These are phyloP conservation scores for Hypotaenidia philippensis DNA, from an alignment of 2,797 vertebrate species.

Conservation along the genomic window DNA sequence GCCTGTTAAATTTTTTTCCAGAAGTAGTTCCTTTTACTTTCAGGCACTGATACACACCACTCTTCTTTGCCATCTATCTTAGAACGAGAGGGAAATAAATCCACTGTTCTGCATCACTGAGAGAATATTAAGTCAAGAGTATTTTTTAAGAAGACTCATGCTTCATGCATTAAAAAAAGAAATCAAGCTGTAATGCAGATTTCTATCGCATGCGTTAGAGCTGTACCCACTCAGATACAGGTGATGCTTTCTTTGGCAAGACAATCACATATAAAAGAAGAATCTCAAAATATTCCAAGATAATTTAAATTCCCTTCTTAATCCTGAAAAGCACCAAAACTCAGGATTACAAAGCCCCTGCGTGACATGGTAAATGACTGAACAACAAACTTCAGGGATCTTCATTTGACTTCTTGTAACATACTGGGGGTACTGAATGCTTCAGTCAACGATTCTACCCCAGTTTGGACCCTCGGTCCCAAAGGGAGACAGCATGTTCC, in stretches of 20 bases:
- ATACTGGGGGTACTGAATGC: not conserved
- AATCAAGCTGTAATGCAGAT: not conserved
- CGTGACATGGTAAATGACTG: not conserved
- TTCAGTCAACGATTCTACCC: not conserved
- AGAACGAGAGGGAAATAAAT: not conserved
- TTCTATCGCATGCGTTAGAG: constrained; percentile 16
- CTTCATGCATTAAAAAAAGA: constrained; percentile 39
- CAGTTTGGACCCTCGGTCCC: not conserved
- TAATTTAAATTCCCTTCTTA: not conserved
- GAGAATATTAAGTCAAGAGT: not conserved
- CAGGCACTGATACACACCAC: not conserved
- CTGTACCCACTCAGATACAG: constrained; percentile 56
- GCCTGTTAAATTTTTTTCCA: not conserved
- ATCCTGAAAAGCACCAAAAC: not conserved
- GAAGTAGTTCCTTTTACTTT: not conserved
- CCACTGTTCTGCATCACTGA: not conserved
- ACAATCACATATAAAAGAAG: not conserved
- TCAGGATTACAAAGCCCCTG: not conserved
- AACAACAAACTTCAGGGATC: not conserved
- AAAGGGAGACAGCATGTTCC: not conserved
- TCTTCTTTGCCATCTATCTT: not conserved
- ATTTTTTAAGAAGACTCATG: constrained; percentile 24
- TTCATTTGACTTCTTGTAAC: not conserved
- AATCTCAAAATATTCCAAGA: not conserved
- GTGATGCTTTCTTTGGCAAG: constrained; percentile 2